These are phyloP conservation scores for Forbesichthys agassizii DNA, from an alignment of 2,113 vertebrate genomes.

Conservation along the genomic window DNA sequence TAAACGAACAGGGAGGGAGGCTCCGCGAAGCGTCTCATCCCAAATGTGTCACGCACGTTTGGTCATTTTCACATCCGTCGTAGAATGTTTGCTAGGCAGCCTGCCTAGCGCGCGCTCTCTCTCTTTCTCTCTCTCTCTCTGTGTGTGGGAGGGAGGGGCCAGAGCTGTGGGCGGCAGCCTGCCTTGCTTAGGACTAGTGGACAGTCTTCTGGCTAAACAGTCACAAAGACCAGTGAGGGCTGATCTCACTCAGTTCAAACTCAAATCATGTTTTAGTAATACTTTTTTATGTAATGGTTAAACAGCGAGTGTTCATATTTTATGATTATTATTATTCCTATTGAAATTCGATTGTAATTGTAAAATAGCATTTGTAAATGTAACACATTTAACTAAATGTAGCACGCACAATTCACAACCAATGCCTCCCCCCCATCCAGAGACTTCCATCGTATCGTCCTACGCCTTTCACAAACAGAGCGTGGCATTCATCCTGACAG, in stretches of 20 bases:
- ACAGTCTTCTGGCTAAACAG: conserved; percentile 29
- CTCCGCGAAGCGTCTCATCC: conserved; percentile 30
- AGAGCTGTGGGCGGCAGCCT: conserved; percentile 40
- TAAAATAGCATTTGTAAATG: not conserved
- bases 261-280: no score
- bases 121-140: no score
- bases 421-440: not conserved
- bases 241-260: no score
- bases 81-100: conserved; percentile 24
- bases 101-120: conserved; percentile 9
- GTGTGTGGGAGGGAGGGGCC: conserved; percentile 3
- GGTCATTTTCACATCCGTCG: conserved; percentile 11
- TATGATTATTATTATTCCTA: no score
- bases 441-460: not conserved
- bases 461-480: conserved; percentile 38
- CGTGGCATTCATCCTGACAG: conserved; percentile 13
- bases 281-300: not conserved
- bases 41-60: conserved; percentile 1
- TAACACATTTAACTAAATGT: not conserved
- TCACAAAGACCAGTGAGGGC: not conserved
- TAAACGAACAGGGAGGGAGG: not conserved
- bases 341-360: not conserved
- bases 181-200: conserved; percentile 47
- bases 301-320: not conserved
- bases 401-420: not conserved